These are phyloP conservation scores for Phenganax subtilis DNA, from an alignment of 92 coral and sea anemone genomes.

Conservation along the genomic window DNA sequence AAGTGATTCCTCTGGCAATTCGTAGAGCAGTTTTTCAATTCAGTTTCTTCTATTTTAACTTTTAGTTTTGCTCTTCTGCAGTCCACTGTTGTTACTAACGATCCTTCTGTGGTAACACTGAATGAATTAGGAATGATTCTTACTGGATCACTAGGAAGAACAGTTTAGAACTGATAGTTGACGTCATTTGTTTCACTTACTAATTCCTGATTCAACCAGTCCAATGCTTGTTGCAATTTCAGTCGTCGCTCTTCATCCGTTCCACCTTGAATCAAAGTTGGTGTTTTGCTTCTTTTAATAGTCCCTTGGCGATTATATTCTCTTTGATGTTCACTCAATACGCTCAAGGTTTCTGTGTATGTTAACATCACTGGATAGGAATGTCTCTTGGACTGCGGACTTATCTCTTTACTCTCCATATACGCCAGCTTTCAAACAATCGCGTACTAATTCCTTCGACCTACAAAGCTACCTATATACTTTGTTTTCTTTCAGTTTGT, in stretches of 20 bases:
- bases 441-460: not conserved
- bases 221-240: slow-evolving; percentile 72
- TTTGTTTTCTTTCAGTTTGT: not conserved
- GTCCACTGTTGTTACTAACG: no score
- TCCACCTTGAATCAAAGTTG: slow-evolving; percentile 71
- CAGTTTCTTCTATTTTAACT: no score
- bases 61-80: no score
- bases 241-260: slow-evolving; percentile 74
- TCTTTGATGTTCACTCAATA: slow-evolving; percentile 30
- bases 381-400: slow-evolving; percentile 31
- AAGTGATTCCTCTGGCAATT: no score
- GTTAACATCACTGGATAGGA: slow-evolving; percentile 36
- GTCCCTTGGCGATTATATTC: not conserved
- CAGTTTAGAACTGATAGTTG: no score
- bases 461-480: not conserved
- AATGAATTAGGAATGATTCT: no score
- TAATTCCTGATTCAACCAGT: slow-evolving; percentile 87
- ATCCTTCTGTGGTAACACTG: no score
- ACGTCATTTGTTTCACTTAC: slow-evolving; percentile 46
- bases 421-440: not conserved
- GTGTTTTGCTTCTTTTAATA: slow-evolving; percentile 39
- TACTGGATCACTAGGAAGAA: no score
- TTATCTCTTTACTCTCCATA: not conserved
- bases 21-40: no score
- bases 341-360: slow-evolving; percentile 32